These are phyloP conservation scores for Siniperca scherzeri DNA, from an alignment of 2,797 vertebrate genomes.

Conservation along the genomic window DNA sequence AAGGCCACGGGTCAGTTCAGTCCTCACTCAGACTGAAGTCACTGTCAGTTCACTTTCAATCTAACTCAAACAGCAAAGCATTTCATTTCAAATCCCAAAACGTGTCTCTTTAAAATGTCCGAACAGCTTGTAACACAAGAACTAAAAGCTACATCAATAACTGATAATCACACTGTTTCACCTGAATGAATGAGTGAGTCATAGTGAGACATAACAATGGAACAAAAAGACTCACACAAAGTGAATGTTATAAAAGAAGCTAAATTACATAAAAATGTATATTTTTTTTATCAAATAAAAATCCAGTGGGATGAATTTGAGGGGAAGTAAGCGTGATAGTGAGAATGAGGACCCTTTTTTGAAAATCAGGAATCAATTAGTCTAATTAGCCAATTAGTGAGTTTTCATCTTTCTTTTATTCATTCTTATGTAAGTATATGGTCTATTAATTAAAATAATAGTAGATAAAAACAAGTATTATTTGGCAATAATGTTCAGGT, in stretches of 20 bases:
- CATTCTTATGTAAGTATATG: not conserved
- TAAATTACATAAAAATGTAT: not conserved
- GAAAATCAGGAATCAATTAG: not conserved
- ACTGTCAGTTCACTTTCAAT: constrained; percentile 35
- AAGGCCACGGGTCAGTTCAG: constrained; percentile 51
- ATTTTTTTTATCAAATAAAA: not conserved
- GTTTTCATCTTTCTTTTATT: not conserved
- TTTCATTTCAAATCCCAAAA: not conserved
- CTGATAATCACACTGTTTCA: constrained; percentile 3
- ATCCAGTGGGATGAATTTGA: not conserved
- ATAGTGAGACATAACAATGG: not conserved
- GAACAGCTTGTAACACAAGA: not conserved
- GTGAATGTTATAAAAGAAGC: not conserved
- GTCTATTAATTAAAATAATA: not conserved
- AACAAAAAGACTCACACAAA: not conserved
- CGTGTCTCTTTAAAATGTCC: not conserved
- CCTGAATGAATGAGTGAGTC: not conserved
- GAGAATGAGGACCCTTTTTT: not conserved
- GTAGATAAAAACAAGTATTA: not conserved
- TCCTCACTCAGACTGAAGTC: constrained; percentile 26
- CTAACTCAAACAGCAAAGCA: not conserved
- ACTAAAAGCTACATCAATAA: constrained; percentile 16
- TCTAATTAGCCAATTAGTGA: not conserved
- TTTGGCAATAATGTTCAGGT: not conserved
- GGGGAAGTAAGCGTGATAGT: not conserved